Evolutionary conservation across 1,140 invertebrate species (phyloP), one percentile per base, ranked within the genome.

Genomic region (Apis laboriosa): DNA sequence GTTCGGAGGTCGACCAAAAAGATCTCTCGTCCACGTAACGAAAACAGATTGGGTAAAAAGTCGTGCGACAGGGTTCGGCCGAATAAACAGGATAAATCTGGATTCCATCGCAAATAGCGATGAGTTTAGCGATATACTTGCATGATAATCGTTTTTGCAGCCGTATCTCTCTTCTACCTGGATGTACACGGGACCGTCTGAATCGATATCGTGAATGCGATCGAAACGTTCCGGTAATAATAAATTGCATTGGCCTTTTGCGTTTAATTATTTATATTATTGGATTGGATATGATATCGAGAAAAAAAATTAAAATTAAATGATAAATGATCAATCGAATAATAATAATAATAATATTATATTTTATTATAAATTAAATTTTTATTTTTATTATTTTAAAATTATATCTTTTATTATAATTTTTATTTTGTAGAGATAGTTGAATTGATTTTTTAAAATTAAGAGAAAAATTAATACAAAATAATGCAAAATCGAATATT

Each of bases 41-140:
- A 77, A 85, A 85, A 85, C 76, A 86, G 49, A 55, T 67, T 9
- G n/a, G 55, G 43, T 61, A 86, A 87, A 87, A 86, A 86, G 61
- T 49, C 77, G 81, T n/a, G 53, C 19, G 78, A 79, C 64, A 66
- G 72, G 70, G 72, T 83, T 74, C 70, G 55, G 58, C 55, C 84
- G 56, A 86, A 85, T 79, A 84, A 84, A 84, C 83, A 81, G 58
- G 56, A 75, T 80, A 81, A 84, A 70, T 76, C 78, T 60, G 83
- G 58, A 81, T 84, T 68, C 78, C 78, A 53, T 77, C 17, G 80
- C 66, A 77, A 70, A 83, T 83, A 71, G 58, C 74, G 73, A 82
- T 55, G 66, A 61, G 64, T 55, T 77, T 55, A 58, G n/a, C 80
- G 80, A 83, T 83, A 83, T 70, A 77, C 43, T 82, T 70, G 64